A percentile compares a stretch with the other conserved stretches of the same genome.
Conservation (phyloP, 2,888 invertebrate genomes). For the Melikaiella ostensackeni region DNA sequence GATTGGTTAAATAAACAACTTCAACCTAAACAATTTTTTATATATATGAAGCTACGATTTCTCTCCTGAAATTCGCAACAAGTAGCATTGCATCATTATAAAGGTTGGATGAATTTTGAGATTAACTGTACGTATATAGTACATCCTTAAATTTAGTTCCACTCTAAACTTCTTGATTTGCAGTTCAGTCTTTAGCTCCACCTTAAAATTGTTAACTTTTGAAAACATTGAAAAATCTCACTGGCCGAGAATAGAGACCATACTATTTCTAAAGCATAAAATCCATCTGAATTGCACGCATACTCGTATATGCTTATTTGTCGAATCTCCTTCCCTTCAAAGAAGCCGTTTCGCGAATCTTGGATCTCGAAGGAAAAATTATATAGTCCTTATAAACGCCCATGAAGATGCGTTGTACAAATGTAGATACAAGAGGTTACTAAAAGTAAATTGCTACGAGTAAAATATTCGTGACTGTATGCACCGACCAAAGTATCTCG, state of each 20-base stretch:
- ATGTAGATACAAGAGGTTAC: constrained; percentile 19
- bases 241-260: background rate
- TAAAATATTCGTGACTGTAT: constrained; percentile 29
- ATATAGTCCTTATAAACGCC: constrained; percentile 1
- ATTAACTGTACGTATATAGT: too few species aligned
- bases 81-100: too few species aligned
- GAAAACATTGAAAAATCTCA: too few species aligned
- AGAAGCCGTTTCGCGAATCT: constrained; percentile 23
- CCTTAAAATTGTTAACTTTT: too few species aligned
- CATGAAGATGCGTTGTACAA: constrained; percentile 1
- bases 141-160: too few species aligned
- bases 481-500: constrained; percentile 20
- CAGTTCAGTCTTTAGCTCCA: too few species aligned
- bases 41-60: too few species aligned
- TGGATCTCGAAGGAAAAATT: constrained; percentile 18
- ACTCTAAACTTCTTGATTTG: too few species aligned
- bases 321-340: background rate
- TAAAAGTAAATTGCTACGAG: constrained; percentile 26
- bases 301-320: background rate
- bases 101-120: too few species aligned
- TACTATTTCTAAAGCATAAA: background rate
- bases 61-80: too few species aligned
- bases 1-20: too few species aligned
- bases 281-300: background rate
- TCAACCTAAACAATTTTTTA: too few species aligned